Conservation (phyloP, 2,113 vertebrate genomes). For the Tautogolabrus adspersus region DNA sequence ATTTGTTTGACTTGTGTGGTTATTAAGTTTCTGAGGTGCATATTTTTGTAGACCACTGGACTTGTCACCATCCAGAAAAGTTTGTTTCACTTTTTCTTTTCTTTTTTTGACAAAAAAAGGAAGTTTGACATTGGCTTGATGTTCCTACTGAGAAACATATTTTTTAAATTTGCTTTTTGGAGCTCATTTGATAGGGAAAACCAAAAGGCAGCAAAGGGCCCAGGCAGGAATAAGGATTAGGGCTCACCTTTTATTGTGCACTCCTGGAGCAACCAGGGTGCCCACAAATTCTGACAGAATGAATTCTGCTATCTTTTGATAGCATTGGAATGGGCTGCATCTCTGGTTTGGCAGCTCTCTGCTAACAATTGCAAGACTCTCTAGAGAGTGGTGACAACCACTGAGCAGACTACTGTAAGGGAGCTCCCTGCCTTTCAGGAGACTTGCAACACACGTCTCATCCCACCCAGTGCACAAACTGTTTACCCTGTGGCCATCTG, state of each 20-base stretch:
- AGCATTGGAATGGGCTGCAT: conserved; percentile 5
- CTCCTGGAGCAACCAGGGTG: no score
- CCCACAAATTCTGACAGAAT: neutral
- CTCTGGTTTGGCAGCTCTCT: conserved; percentile 25
- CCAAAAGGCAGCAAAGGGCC: no score
- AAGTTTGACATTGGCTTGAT: neutral
- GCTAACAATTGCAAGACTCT: conserved; percentile 19
- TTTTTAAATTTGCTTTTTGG: no score
- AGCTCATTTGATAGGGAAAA: no score
- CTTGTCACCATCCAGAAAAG: no score
- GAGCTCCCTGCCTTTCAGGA: conserved; percentile 18
- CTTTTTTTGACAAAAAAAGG: neutral
- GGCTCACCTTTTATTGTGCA: no score
- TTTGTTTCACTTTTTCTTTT: neutral
- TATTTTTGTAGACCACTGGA: no score
- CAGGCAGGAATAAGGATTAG: no score
- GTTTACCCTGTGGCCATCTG: conserved; percentile 52
- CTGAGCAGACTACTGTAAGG: conserved; percentile 13
- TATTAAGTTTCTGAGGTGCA: no score
- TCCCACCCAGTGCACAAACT: conserved; percentile 53
- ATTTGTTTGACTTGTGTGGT: no score
- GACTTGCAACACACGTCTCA: conserved; percentile 28
- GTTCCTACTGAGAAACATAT: neutral
- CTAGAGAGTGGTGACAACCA: conserved; percentile 23
- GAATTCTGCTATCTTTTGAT: no score